Conservation (phyloP, 1,140 invertebrate species). For the Artemia franciscana region DNA sequence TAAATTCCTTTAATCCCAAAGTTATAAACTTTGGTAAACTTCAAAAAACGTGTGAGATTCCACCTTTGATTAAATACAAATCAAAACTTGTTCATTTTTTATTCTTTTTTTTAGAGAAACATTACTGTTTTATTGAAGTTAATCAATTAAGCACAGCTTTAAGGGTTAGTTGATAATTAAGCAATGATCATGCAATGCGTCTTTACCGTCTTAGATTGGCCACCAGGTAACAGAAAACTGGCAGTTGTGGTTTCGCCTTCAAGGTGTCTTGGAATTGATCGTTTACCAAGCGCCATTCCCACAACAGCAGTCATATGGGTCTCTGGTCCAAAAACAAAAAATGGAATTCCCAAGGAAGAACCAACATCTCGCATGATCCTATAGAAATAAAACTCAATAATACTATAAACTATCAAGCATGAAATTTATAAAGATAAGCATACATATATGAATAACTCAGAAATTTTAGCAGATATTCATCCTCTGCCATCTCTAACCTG, state of each 20-base stretch:
- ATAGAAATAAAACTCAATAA: constrained; percentile 10
- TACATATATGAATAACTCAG: background rate
- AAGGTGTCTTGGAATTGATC: constrained; percentile 46
- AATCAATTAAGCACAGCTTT: too few species aligned
- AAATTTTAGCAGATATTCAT: background rate
- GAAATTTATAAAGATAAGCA: too few species aligned
- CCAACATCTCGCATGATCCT: constrained; percentile 72
- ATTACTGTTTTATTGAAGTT: too few species aligned
- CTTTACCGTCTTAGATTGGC: constrained; percentile 26
- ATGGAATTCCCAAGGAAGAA: constrained; percentile 64
- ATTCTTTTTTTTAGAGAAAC: too few species aligned
- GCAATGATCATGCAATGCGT: too few species aligned
- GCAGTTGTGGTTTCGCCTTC: constrained; percentile 53
- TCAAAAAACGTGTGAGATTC: too few species aligned
- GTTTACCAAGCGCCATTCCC: constrained; percentile 82
- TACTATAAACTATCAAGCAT: background rate
- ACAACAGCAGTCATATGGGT: constrained; percentile 99
- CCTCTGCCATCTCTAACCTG: background rate
- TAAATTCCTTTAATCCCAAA: too few species aligned
- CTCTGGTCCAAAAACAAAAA: constrained; percentile 89
- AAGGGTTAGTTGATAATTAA: too few species aligned
- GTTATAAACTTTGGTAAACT: too few species aligned
- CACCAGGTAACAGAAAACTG: constrained; percentile 73
- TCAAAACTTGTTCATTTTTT: too few species aligned
- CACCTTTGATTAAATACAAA: too few species aligned